phyloP scores from a whole-genome alignment of 2,113 vertebrate species.

The Corythornis vintsioides region DNA sequence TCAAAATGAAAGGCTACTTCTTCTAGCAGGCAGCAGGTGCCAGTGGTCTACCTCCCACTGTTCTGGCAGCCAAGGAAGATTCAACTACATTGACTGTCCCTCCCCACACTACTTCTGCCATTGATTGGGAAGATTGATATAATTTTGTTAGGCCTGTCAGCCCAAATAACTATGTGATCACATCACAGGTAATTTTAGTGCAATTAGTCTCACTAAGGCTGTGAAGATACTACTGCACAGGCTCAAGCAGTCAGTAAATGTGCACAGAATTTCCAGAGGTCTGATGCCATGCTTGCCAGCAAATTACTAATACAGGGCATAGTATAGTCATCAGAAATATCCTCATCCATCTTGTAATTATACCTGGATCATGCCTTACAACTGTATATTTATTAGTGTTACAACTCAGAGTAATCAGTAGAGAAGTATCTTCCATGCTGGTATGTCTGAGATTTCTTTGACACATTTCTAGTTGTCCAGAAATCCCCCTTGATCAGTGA shows the following conservation, averaged over 20 bases:
- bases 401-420: not conserved
- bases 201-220: conserved; percentile 1
- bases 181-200: conserved; percentile 17
- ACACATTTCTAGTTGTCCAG: not conserved
- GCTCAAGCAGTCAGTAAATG: not conserved
- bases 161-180: not conserved
- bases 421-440: not conserved
- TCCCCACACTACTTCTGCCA: not conserved
- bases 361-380: not conserved
- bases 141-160: not conserved
- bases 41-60: not conserved
- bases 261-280: not conserved
- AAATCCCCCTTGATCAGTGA: not conserved
- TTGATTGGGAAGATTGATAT: not conserved
- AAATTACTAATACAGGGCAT: not conserved
- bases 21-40: not conserved
- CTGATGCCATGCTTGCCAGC: not conserved
- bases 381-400: not conserved
- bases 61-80: not conserved
- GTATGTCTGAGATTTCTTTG: not conserved
- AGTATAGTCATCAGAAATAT: not conserved
- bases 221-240: not conserved
- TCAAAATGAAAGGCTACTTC: not conserved
- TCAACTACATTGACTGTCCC: not conserved
- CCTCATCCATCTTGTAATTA: not conserved